phyloP scores from a whole-genome alignment of 2,113 vertebrate genomes.

The Rhynchomys soricoides region DNA sequence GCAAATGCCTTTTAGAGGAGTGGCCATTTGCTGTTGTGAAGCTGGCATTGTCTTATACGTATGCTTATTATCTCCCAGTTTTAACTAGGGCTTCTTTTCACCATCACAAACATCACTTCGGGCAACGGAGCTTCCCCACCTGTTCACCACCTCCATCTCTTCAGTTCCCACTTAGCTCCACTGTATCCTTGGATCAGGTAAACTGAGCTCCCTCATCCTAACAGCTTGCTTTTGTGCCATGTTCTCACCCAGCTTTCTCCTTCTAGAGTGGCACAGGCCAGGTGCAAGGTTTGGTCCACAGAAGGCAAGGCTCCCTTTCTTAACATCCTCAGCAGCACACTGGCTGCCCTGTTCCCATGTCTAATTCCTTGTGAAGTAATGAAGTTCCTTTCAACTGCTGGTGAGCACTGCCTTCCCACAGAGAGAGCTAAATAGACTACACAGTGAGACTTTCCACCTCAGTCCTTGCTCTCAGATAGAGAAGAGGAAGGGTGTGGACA shows the following conservation, averaged over 20 bases:
- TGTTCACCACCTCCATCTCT: background rate
- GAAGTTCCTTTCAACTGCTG: conserved; percentile 16
- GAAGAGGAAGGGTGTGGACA: background rate
- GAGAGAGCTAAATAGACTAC: background rate
- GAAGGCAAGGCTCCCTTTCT: background rate
- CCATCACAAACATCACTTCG: conserved; percentile 17
- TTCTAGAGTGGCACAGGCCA: background rate
- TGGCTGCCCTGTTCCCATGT: background rate
- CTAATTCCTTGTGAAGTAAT: conserved; percentile 4
- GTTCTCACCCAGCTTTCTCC: background rate
- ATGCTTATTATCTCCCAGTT: background rate
- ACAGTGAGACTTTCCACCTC: background rate
- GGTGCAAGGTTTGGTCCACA: background rate
- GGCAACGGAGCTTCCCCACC: background rate
- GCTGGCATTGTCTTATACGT: background rate
- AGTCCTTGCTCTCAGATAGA: background rate
- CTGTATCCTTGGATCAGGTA: background rate
- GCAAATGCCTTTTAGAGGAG: background rate
- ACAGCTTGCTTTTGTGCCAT: background rate
- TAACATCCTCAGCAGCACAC: background rate
- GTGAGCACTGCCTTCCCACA: background rate
- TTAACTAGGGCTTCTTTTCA: background rate
- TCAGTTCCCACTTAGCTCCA: background rate
- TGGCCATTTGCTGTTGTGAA: background rate
- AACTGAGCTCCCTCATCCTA: background rate